Evolutionary conservation across 2,113 vertebrate genomes (phyloP).

Genomic region (Varanus salvator): DNA sequence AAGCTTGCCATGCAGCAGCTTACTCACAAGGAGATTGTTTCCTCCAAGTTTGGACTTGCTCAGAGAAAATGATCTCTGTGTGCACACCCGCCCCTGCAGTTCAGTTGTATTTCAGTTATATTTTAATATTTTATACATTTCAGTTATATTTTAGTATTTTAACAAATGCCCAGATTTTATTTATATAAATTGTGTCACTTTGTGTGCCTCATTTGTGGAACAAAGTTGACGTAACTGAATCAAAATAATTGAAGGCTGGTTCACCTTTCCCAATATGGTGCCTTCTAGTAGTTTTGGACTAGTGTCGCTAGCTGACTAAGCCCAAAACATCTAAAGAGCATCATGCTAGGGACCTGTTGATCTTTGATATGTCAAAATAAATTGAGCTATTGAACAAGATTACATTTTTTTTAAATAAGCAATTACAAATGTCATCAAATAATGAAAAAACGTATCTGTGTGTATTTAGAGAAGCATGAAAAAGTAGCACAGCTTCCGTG

Average conservation of each 20-base stretch:
- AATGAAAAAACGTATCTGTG: background rate
- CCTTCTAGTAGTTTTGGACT: too few relatives aligned
- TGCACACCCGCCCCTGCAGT: background rate
- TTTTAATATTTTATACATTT: too few relatives aligned
- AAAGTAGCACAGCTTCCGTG: background rate
- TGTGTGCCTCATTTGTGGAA: background rate
- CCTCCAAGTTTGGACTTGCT: too few relatives aligned
- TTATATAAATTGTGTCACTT: background rate
- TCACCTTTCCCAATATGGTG: background rate
- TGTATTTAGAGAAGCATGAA: background rate
- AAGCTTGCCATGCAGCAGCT: too few relatives aligned
- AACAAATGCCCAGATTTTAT: background rate
- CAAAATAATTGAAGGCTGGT: background rate
- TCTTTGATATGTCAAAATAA: background rate
- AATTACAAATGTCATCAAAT: background rate
- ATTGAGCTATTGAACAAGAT: background rate
- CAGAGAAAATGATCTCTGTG: too few relatives aligned
- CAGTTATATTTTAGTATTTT: background rate
- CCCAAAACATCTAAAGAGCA: too few relatives aligned
- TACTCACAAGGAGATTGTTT: too few relatives aligned
- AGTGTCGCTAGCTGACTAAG: too few relatives aligned
- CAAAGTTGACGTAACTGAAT: background rate
- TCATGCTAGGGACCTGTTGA: too few relatives aligned
- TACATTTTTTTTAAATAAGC: background rate
- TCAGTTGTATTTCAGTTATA: background rate